These are phyloP conservation scores for Rhamphomyia laevipes DNA, from an alignment of 2,888 invertebrate species.

Conservation along the genomic window DNA sequence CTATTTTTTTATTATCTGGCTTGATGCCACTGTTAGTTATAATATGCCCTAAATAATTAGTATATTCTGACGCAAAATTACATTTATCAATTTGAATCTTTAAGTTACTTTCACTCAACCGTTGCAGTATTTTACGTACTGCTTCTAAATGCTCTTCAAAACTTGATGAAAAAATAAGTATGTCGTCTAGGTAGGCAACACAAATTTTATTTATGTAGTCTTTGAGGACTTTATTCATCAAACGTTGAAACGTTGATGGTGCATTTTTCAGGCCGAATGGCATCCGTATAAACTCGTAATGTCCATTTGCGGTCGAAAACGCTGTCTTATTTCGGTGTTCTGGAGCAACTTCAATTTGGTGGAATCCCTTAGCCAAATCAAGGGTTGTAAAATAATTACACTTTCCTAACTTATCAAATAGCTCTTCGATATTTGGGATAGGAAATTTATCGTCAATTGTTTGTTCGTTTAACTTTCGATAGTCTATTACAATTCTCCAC, in stretches of 20 bases:
- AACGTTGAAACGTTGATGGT: not conserved
- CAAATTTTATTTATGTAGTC: not conserved
- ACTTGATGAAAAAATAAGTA: not conserved
- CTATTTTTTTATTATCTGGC: too few relatives aligned
- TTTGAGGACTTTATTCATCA: not conserved
- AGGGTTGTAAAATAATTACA: conserved; percentile 11
- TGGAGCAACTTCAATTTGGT: conserved; percentile 7
- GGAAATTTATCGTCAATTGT: conserved; percentile 1
- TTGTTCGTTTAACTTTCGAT: conserved; percentile 3
- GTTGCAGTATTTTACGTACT: not conserved
- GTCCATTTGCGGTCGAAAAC: not conserved
- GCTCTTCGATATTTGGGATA: conserved; percentile 9
- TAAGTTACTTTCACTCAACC: not conserved
- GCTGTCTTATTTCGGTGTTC: conserved; percentile 1
- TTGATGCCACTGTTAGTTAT: not conserved
- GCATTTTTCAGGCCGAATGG: not conserved
- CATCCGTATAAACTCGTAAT: not conserved
- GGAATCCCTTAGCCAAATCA: conserved; percentile 13
- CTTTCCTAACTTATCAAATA: conserved; percentile 11
- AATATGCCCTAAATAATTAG: not conserved
- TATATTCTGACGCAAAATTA: not conserved
- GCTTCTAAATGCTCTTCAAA: not conserved
- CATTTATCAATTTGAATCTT: not conserved
- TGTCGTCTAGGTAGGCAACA: not conserved
- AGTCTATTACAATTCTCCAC: too few relatives aligned